Conservation (phyloP, 2,113 vertebrate genomes). For the Neogobius melanostomus region DNA sequence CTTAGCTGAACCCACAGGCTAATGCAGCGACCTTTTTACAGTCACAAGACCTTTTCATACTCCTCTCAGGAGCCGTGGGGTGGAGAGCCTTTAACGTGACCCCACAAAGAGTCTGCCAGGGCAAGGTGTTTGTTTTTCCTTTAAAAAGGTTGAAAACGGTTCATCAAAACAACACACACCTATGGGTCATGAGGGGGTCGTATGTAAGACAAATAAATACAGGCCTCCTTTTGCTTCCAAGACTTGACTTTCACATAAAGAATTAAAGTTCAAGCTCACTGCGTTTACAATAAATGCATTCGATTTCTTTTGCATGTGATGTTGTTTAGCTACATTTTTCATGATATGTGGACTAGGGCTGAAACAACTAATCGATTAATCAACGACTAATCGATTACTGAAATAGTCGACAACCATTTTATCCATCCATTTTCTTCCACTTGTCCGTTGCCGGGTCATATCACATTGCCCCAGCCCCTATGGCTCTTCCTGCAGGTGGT, state of each 20-base stretch:
- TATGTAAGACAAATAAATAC: not conserved
- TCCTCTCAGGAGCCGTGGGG: conserved; percentile 9
- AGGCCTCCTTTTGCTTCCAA: not conserved
- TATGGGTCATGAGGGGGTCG: not conserved
- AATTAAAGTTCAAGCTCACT: no score
- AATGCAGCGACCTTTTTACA: conserved; percentile 44
- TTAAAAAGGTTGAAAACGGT: not conserved
- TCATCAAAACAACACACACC: not conserved
- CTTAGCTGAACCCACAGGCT: conserved; percentile 31
- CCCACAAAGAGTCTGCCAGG: conserved; percentile 4
- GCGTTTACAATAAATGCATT: no score
- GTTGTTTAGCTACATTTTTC: no score
- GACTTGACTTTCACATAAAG: not conserved
- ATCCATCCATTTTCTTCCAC: no score
- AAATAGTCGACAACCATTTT: no score
- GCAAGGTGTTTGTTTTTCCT: not conserved
- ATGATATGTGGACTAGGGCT: no score
- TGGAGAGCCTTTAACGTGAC: conserved; percentile 6
- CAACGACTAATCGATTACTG: no score
- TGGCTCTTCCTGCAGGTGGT: no score
- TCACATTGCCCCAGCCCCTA: no score
- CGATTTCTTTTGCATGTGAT: no score
- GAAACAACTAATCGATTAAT: no score
- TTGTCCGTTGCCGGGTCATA: no score
- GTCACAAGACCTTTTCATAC: conserved; percentile 52